These are phyloP conservation scores for Calliopsis andreniformis DNA, from an alignment of 1,140 invertebrate species.

Conservation along the genomic window DNA sequence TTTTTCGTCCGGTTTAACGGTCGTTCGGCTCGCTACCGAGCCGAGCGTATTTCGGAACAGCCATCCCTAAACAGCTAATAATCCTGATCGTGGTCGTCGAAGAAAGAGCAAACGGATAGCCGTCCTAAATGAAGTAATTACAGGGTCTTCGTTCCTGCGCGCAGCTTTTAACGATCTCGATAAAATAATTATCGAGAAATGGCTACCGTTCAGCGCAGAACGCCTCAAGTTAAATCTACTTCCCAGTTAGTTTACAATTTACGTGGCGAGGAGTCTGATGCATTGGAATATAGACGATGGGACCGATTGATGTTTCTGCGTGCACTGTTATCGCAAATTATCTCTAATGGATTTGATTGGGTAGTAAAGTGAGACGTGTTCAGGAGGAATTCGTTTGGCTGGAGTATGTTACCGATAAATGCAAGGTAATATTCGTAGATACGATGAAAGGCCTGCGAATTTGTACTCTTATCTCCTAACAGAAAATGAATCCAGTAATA, in stretches of 20 bases:
- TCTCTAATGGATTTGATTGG: conserved; percentile 19
- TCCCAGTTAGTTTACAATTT: background rate
- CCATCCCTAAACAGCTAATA: conserved; percentile 47
- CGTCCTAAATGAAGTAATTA: conserved; percentile 48
- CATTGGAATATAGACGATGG: background rate
- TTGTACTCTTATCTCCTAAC: too few relatives aligned
- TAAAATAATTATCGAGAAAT: conserved; percentile 45
- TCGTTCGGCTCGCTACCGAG: background rate
- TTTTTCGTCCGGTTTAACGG: conserved; percentile 26
- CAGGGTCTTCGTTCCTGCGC: background rate
- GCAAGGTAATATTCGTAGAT: too few relatives aligned
- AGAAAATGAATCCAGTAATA: too few relatives aligned
- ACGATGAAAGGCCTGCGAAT: too few relatives aligned
- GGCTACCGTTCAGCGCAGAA: conserved; percentile 27
- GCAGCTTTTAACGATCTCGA: conserved; percentile 22
- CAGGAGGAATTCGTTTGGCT: conserved; percentile 11
- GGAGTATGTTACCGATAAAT: too few relatives aligned
- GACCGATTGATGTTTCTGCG: background rate
- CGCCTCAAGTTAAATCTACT: conserved; percentile 4
- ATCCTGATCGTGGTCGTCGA: conserved; percentile 7
- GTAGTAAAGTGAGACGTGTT: conserved; percentile 9
- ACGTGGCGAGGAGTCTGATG: background rate
- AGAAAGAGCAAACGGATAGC: background rate
- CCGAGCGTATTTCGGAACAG: conserved; percentile 4
- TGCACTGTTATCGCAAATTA: conserved; percentile 30